phyloP scores from a whole-genome alignment of 2,888 invertebrate species.

The Rhopalosiphum nymphaeae region DNA sequence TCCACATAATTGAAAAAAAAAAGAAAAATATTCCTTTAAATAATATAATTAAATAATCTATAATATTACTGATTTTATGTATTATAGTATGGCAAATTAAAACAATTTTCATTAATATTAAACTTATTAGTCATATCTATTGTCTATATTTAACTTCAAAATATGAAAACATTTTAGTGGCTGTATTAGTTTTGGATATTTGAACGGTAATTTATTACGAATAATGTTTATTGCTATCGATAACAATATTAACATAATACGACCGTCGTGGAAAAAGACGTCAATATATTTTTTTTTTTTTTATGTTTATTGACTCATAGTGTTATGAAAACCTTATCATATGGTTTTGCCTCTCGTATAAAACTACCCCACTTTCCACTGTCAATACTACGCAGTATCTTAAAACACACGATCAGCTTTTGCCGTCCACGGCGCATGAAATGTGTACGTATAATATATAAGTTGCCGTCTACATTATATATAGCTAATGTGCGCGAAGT shows the following conservation, averaged over 20 bases:
- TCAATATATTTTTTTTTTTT: neutral
- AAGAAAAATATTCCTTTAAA: neutral
- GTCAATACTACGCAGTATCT: neutral
- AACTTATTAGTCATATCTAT: neutral
- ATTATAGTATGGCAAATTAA: neutral
- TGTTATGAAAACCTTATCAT: neutral
- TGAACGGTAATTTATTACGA: neutral
- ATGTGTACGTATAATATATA: neutral
- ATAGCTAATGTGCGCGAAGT: no score
- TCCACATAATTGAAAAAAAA: neutral
- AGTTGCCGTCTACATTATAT: no score
- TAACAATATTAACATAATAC: neutral
- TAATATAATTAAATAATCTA: neutral
- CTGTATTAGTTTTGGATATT: neutral
- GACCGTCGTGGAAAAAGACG: neutral
- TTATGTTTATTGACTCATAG: neutral
- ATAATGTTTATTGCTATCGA: neutral
- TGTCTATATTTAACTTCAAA: neutral
- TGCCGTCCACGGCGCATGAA: neutral
- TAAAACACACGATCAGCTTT: neutral
- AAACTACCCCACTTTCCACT: neutral
- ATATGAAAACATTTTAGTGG: neutral
- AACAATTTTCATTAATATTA: neutral
- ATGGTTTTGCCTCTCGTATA: neutral
- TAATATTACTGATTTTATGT: neutral